A percentile compares a stretch with the other conserved stretches of the same genome.
These are phyloP conservation scores for Spisula subtruncata DNA, from an alignment of 2,888 invertebrate species.

Conservation along the genomic window DNA sequence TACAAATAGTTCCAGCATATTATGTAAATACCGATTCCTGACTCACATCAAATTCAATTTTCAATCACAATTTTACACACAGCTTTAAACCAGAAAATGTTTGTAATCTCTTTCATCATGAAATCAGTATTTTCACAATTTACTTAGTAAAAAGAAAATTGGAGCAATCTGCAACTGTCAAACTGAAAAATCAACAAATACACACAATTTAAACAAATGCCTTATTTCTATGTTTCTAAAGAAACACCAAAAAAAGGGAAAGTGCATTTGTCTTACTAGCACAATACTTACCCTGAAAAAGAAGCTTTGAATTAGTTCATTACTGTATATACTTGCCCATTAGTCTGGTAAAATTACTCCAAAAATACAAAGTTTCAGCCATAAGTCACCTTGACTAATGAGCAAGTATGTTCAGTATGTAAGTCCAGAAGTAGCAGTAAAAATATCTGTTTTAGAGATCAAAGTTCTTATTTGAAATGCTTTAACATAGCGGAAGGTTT, in stretches of 20 bases:
- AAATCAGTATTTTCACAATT: slow-evolving; percentile 9
- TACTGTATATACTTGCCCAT: background rate
- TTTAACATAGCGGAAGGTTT: background rate
- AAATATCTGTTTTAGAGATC: background rate
- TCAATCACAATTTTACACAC: background rate
- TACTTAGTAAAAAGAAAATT: background rate
- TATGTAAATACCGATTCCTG: slow-evolving; percentile 17
- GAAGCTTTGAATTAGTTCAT: slow-evolving; percentile 42
- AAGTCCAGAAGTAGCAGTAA: background rate
- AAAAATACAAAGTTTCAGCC: no score
- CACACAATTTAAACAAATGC: background rate
- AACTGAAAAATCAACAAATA: slow-evolving; percentile 16
- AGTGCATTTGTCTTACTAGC: background rate
- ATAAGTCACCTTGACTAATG: no score
- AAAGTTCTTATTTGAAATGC: background rate
- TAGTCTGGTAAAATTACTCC: no score
- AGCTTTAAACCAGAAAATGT: background rate
- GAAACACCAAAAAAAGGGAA: background rate
- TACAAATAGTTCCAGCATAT: background rate
- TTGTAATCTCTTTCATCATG: background rate
- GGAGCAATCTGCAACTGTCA: background rate
- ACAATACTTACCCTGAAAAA: slow-evolving; percentile 64
- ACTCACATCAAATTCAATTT: background rate
- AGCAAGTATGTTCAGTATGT: background rate
- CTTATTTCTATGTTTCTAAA: background rate